Evolutionary conservation across 2,888 invertebrate species (phyloP), one percentile per base, ranked within the genome.

Genomic region (Limulus polyphemus): DNA sequence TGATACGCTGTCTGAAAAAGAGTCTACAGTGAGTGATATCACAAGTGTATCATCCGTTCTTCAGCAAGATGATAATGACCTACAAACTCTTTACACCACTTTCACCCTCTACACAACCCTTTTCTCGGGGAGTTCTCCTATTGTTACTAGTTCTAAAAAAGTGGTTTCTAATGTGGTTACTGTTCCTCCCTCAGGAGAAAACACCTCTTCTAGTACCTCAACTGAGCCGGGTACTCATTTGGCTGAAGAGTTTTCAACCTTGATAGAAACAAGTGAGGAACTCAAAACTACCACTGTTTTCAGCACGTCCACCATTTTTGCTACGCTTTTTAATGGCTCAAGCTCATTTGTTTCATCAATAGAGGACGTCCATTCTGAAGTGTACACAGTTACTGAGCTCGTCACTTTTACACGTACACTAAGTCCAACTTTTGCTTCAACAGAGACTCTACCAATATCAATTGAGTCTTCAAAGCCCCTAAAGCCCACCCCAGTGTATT

Each of bases 221-320:
- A 48, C 50, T 17, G 11, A 11, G 14, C 54, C 54, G 2, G 54
- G 32, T 32, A 1, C 14, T 54, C 17, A 54, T 32, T 32, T 46
- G 32, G 32, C 32, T 2, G 32, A 32, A 32, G 2, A 0, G 7
- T 32, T 32, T 32, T 32, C 32, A 32, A 32, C 67, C 7, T 63
- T 69, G 47, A 62, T 64, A 14, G 70, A 70, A 56, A 70, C 69
- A 12, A 64, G 63, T 10, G 68, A 68, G 50, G 50, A 55, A 1
- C 57, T 67, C 5, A 57, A 65, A 49, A 69, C 83, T 71, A 84
- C 86, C 0, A 88, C 90, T 0, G 81, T 83, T 46, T 88, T 84
- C 69, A 88, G 88, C 74, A 89, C 89, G 0, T 79, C 86, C 55
- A 90, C 89, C 0, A 87, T 86, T 72, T 80, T 86, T 59, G 90